Evolutionary conservation across 2,888 invertebrate species (phyloP), one percentile per base, ranked within the genome.

Genomic region (Phaedon cochleariae): DNA sequence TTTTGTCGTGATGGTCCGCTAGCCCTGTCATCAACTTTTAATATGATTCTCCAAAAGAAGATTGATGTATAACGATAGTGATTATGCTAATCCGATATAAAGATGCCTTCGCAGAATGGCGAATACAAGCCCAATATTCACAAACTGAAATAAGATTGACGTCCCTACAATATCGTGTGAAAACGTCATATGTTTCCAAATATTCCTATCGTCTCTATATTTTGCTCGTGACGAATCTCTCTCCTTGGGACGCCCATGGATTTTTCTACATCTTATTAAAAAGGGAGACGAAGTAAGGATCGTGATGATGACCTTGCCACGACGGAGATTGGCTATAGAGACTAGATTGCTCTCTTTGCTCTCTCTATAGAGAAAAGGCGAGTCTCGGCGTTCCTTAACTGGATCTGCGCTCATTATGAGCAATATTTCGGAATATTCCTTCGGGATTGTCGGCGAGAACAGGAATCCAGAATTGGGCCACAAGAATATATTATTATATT

Each of bases 221-320:
- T n/a, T n/a, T n/a, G n/a, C n/a, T n/a, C n/a, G n/a, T n/a, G n/a
- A n/a, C n/a, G n/a, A n/a, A n/a, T n/a, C n/a, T n/a, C n/a, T n/a
- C n/a, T n/a, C n/a, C n/a, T 41, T n/a, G 15, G 41, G 12, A 15
- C 41, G n/a, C 41, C 6, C 41, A 4, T 41, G 41, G 6, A 15
- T 41, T 15, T 41, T 15, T 41, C 41, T 15, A 41, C 12, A 15
- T 77, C 77, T 77, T 78, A 78, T 78, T 79, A 77, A 76, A 76
- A 76, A 74, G 74, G 41, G 31, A 41, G 77, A 76, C 76, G 76
- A 68, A 74, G 71, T 71, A 70, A 72, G 71, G 74, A 70, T 71
- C 69, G 67, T 74, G 75, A 76, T 77, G 78, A 78, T 78, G 77
- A 76, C 76, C 75, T 76, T 72, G 59, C 69, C 73, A 68, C 65